phyloP scores from a whole-genome alignment of 1,140 invertebrate species.

The Metaphire vulgaris region DNA sequence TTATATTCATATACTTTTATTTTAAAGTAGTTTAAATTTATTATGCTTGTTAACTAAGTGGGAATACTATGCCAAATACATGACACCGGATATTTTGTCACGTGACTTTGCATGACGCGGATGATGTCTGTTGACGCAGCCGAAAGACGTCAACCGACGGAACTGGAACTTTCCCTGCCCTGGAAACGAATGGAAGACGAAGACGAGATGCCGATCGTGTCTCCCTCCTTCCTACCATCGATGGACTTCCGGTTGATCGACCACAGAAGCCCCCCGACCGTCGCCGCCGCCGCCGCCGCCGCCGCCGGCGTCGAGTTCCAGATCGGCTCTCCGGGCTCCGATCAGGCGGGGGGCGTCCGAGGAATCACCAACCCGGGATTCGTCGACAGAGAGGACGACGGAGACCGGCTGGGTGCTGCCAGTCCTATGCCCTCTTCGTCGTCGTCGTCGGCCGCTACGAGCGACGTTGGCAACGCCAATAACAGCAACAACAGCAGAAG shows the following conservation, averaged over 20 bases:
- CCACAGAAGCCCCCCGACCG: too few relatives aligned
- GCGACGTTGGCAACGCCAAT: background rate
- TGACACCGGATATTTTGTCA: too few relatives aligned
- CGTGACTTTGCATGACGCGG: too few relatives aligned
- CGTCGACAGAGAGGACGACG: background rate
- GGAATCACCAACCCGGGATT: background rate
- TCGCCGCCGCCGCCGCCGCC: too few relatives aligned
- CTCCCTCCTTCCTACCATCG: background rate
- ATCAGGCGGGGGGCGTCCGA: background rate
- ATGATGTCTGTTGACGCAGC: too few relatives aligned
- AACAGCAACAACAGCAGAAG: background rate
- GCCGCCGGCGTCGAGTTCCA: background rate
- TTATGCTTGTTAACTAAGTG: too few relatives aligned
- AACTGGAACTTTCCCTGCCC: background rate
- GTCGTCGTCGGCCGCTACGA: background rate
- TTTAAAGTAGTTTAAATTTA: too few relatives aligned
- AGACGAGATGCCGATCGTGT: background rate
- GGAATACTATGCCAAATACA: too few relatives aligned
- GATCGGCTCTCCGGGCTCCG: background rate
- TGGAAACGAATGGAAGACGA: background rate
- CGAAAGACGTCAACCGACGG: background rate
- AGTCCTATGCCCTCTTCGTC: background rate
- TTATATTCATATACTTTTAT: too few relatives aligned
- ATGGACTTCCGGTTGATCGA: too few relatives aligned
- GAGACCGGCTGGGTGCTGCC: background rate